Conservation (phyloP, 2,113 vertebrate species). For the Hippocampus zosterae region DNA sequence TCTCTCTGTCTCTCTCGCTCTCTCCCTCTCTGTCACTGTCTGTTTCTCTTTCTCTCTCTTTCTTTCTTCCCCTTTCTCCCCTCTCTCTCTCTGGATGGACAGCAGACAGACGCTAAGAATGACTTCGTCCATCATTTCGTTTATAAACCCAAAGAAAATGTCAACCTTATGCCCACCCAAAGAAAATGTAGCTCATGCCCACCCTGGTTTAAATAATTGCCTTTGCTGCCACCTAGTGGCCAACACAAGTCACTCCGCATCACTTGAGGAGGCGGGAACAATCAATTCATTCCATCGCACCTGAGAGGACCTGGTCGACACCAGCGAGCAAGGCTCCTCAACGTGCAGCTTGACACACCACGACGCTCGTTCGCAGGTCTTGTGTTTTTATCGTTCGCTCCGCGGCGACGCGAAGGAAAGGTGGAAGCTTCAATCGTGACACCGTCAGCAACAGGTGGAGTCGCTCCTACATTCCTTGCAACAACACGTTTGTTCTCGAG, state of each 20-base stretch:
- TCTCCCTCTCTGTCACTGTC: too few relatives aligned
- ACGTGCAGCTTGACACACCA: not conserved
- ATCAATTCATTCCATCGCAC: conserved; percentile 36
- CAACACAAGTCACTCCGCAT: not conserved
- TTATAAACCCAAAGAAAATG: too few relatives aligned
- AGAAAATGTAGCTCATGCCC: too few relatives aligned
- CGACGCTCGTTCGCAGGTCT: not conserved
- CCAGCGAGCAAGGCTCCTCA: not conserved
- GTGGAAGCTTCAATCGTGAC: conserved; percentile 19
- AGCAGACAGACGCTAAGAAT: too few relatives aligned
- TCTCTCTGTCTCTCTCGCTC: too few relatives aligned
- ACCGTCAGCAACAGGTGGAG: conserved; percentile 58
- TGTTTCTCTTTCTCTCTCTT: too few relatives aligned
- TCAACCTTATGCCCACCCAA: too few relatives aligned
- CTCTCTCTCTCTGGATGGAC: too few relatives aligned
- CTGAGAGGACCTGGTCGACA: conserved; percentile 24
- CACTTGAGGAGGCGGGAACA: conserved; percentile 27
- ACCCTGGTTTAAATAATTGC: not conserved
- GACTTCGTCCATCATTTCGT: too few relatives aligned
- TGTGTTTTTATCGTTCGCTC: not conserved
- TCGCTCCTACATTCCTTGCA: conserved; percentile 56
- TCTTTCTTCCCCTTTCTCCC: too few relatives aligned
- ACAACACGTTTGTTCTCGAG: conserved; percentile 17
- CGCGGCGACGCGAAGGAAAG: not conserved
- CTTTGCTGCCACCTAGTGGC: conserved; percentile 53